Conservation (phyloP, 2,113 vertebrate species). For the Zonotrichia leucophrys region DNA sequence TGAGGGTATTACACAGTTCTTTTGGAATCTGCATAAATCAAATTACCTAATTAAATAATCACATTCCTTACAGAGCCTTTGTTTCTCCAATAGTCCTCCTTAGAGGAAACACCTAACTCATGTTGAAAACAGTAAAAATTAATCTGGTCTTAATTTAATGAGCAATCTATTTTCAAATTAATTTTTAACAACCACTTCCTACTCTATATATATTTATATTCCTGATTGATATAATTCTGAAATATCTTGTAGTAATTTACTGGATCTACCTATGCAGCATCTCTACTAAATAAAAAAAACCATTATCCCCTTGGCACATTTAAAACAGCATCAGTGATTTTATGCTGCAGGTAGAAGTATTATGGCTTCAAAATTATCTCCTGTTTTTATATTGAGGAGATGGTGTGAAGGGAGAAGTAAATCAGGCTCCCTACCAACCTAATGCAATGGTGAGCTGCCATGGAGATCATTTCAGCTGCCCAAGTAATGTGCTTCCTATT, state of each 20-base stretch:
- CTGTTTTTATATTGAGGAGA: background rate
- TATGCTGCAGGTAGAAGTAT: background rate
- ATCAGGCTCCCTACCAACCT: background rate
- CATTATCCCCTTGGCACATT: background rate
- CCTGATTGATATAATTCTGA: background rate
- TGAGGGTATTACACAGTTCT: background rate
- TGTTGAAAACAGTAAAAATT: background rate
- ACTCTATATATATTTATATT: background rate
- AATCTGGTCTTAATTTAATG: background rate
- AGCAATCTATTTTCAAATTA: background rate
- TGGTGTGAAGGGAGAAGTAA: background rate
- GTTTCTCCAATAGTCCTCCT: background rate
- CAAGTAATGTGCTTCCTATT: background rate
- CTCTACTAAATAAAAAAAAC: background rate
- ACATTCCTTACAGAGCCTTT: background rate
- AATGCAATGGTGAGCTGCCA: background rate
- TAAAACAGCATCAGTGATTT: background rate
- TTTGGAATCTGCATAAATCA: background rate
- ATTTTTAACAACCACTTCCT: background rate
- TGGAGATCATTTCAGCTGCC: background rate
- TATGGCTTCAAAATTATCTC: background rate
- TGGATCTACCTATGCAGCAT: background rate
- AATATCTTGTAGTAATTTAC: background rate
- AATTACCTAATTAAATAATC: background rate
- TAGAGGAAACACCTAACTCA: background rate